Evolutionary conservation across 2,888 invertebrate species (phyloP).

Genomic region (Napeogenes inachia): DNA sequence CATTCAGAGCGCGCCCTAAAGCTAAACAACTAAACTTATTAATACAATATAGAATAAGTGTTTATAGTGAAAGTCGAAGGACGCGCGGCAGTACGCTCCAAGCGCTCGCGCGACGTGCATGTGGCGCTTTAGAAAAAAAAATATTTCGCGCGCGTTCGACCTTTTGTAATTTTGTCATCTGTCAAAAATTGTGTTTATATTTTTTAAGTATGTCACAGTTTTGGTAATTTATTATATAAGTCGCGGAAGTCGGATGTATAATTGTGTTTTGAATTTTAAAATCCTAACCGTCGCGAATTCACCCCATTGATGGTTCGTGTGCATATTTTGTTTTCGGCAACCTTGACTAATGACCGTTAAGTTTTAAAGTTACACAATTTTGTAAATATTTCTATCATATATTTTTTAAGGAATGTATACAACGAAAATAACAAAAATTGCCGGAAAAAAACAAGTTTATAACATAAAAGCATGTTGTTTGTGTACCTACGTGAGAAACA

Average conservation of each 20-base stretch:
- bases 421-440: not conserved
- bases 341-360: conserved; percentile 28
- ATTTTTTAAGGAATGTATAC: conserved; percentile 8
- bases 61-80: conserved; percentile 70
- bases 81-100: conserved; percentile 55
- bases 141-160: conserved; percentile 21
- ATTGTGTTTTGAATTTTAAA: conserved; percentile 18
- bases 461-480: not conserved
- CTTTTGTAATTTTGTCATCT: conserved; percentile 19
- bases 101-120: conserved; percentile 37
- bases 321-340: conserved; percentile 34
- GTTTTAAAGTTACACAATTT: conserved; percentile 17
- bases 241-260: conserved; percentile 24
- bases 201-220: conserved; percentile 68
- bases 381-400: conserved; percentile 7
- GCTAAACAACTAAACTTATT: conserved; percentile 14
- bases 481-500: conserved; percentile 13
- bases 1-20: conserved; percentile 30
- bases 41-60: conserved; percentile 38
- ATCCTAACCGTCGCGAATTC: conserved; percentile 41
- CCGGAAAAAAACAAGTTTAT: not conserved
- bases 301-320: conserved; percentile 38
- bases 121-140: conserved; percentile 32
- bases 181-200: conserved; percentile 52
- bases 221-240: conserved; percentile 38